Evolutionary conservation across 2,888 invertebrate species (phyloP).

Genomic region (Chymomyza procnemis): DNA sequence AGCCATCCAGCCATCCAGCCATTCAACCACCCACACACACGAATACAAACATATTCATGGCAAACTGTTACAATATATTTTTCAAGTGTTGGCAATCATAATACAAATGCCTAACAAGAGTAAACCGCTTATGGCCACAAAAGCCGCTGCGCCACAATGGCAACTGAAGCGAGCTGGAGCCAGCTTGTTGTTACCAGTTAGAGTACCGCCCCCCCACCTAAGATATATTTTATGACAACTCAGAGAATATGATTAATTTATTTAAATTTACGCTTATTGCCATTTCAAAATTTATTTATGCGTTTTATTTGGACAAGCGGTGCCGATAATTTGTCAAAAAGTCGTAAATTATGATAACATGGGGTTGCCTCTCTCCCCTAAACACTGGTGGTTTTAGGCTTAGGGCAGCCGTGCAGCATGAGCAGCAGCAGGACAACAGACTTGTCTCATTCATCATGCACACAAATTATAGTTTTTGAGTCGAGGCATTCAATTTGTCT

Average conservation of each 20-base stretch:
- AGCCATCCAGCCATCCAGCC: too few relatives aligned
- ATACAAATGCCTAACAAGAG: slow-evolving; percentile 21
- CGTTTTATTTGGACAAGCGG: slow-evolving; percentile 58
- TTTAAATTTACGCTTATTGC: slow-evolving; percentile 70
- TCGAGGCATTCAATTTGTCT: slow-evolving; percentile 50
- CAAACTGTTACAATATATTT: neutral
- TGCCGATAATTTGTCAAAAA: slow-evolving; percentile 73
- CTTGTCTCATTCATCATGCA: neutral
- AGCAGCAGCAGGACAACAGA: neutral
- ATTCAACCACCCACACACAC: too few relatives aligned
- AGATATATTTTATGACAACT: slow-evolving; percentile 32
- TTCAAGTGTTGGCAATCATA: neutral
- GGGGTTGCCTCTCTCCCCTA: neutral
- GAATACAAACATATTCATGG: neutral
- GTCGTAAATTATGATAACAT: slow-evolving; percentile 67
- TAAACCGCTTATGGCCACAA: slow-evolving; percentile 46
- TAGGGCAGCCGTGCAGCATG: too few relatives aligned
- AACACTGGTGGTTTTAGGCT: too few relatives aligned
- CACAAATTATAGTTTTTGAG: slow-evolving; percentile 3
- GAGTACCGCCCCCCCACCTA: neutral
- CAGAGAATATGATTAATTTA: slow-evolving; percentile 62
- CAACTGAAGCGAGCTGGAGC: slow-evolving; percentile 5
- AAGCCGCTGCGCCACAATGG: neutral
- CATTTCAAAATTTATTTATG: slow-evolving; percentile 62
- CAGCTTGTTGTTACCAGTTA: neutral